Base-by-base conservation (phyloP, 2,113 vertebrate genomes). In the Cynocephalus volans region DNA sequence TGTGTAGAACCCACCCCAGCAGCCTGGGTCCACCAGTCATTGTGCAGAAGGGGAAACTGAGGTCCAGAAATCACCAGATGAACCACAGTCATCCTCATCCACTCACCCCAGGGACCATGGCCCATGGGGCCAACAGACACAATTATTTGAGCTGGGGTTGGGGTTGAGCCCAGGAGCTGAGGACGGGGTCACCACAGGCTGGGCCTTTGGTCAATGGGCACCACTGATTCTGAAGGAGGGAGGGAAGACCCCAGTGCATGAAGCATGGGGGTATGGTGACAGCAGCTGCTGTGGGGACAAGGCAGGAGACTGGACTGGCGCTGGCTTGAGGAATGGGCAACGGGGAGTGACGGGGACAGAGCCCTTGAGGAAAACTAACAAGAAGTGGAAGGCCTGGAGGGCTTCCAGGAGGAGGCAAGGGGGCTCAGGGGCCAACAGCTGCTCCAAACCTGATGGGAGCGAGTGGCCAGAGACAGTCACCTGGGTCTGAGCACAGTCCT, bases 91-190 rank as follows among this genome's bases (percentile, higher is more conserved):
- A 17, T 67, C 31, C 15, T 31, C 15, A 41, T 41, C 14, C 15
- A 18, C 31, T 41, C 15, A 3, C 65, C n/a, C 67, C 18, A 17
- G 67, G 17, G 33, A 2, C 36, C 19, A 13, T 41, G 36, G n/a
- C 36, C 19, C 70, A 24, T 72, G 21, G 70, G n/a, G 48, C 21
- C 5, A 13, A n/a, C 18, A 41, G 60, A 7, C 69, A 1, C 56
- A 1, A 8, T 26, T 77, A 36, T 26, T n/a, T 12, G 24, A n/a
- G 67, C 60, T 10, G 24, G 45, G 67, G 67, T 10, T 7, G 1
- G 12, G 24, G 0, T 17, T 45, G 45, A 72, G 21, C 54, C 9
- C 6, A 0, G 21, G 48, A n/a, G 31, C 24, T 0, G 0, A 41
- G 18, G 26, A 48, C 15, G 9, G 5, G 6, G 36, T 2, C 6